These are phyloP conservation scores for Drosophila santomea DNA, from an alignment of 1,140 invertebrate genomes.

Conservation along the genomic window DNA sequence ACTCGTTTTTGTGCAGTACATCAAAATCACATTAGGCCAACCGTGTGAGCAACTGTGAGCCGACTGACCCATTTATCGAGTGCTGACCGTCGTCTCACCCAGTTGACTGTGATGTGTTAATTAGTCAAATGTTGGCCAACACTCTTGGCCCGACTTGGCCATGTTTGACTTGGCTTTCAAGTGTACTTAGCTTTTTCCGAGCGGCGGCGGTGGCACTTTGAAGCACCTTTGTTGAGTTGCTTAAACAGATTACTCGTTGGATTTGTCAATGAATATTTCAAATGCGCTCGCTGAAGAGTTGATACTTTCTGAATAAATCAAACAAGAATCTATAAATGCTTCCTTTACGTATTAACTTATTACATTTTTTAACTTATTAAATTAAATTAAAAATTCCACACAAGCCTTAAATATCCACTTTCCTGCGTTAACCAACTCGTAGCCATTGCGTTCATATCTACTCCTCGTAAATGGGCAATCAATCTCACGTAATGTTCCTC, in stretches of 20 bases:
- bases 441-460: not conserved
- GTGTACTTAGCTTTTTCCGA: conserved; percentile 8
- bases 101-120: conserved; percentile 66
- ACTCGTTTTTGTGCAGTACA: conserved; percentile 40
- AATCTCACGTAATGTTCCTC: conserved; percentile 11
- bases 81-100: conserved; percentile 18
- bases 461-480: conserved; percentile 2
- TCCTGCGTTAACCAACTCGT: not conserved
- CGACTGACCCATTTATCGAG: conserved; percentile 55
- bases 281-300: not conserved
- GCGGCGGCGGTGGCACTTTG: conserved; percentile 1
- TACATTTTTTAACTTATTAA: no score
- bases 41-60: conserved; percentile 12
- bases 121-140: conserved; percentile 65
- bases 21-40: conserved; percentile 72
- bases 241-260: not conserved
- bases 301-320: no score
- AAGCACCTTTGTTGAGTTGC: not conserved
- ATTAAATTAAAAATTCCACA: not conserved
- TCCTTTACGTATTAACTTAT: no score
- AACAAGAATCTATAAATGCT: no score
- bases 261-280: not conserved
- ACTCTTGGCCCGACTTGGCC: conserved; percentile 20
- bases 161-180: conserved; percentile 25
- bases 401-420: not conserved